Evolutionary conservation across 2,113 vertebrate species (phyloP).

Genomic region (Chiloscyllium plagiosum): DNA sequence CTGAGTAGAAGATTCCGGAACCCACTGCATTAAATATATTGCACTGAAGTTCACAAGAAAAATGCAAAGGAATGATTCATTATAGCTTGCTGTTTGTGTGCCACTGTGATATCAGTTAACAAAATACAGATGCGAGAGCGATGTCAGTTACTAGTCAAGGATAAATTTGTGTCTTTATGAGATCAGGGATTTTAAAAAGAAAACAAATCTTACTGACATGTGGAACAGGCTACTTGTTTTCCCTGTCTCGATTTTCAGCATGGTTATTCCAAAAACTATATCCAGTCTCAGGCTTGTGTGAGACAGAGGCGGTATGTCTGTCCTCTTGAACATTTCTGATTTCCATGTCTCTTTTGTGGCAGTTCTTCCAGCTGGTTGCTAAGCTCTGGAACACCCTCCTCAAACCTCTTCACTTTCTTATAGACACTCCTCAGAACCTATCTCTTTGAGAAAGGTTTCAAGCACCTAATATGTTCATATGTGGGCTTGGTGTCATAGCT

Average conservation of each 20-base stretch:
- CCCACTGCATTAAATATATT: neutral
- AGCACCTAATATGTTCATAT: neutral
- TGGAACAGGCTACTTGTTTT: neutral
- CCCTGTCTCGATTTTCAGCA: neutral
- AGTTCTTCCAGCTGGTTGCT: neutral
- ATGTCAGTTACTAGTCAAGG: neutral
- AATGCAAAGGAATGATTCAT: slow-evolving; percentile 17
- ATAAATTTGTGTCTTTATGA: neutral
- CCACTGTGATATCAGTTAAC: neutral
- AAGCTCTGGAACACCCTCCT: neutral
- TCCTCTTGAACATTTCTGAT: neutral
- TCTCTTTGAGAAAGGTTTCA: neutral
- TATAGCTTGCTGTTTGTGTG: neutral
- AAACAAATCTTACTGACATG: neutral
- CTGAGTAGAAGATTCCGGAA: neutral
- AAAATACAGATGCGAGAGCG: neutral
- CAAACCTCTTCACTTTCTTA: neutral
- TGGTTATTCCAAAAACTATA: neutral
- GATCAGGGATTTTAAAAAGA: neutral
- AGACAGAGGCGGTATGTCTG: neutral
- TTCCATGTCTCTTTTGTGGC: neutral
- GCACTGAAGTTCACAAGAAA: neutral
- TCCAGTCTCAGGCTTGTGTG: neutral
- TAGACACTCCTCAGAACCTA: neutral
- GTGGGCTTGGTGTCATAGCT: neutral